phyloP scores from a whole-genome alignment of 2,797 vertebrate species.

The Telmatherina bonti region DNA sequence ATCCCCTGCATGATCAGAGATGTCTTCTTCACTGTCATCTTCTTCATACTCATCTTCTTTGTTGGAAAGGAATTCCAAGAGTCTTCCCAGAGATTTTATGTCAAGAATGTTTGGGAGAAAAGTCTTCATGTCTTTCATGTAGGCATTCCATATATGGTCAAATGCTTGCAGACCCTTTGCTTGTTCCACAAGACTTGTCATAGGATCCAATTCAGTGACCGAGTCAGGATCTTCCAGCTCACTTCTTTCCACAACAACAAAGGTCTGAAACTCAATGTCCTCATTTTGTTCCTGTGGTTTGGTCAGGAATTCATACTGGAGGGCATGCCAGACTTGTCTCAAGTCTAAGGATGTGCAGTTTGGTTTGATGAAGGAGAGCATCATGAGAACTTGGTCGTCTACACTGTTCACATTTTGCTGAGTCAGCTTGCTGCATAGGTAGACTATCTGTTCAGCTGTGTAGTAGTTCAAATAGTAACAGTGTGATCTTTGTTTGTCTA shows the following conservation, averaged over 20 bases:
- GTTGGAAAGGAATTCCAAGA: slow-evolving; percentile 82
- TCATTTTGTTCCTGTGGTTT: slow-evolving; percentile 69
- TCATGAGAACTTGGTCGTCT: slow-evolving; percentile 86
- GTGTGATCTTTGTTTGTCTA: slow-evolving; percentile 83
- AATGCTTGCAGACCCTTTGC: slow-evolving; percentile 62
- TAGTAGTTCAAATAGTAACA: slow-evolving; percentile 95
- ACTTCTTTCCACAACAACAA: slow-evolving; percentile 59
- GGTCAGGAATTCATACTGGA: slow-evolving; percentile 81
- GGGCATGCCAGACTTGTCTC: slow-evolving; percentile 69
- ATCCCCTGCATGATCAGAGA: slow-evolving; percentile 33
- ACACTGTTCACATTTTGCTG: slow-evolving; percentile 55
- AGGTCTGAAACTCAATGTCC: slow-evolving; percentile 83
- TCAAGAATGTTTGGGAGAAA: slow-evolving; percentile 87
- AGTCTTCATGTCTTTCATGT: slow-evolving; percentile 82
- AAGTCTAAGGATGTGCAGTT: slow-evolving; percentile 81
- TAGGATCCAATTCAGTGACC: slow-evolving; percentile 23
- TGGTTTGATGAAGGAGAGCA: slow-evolving; percentile 91
- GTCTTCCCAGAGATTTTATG: slow-evolving; percentile 84
- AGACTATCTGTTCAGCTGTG: slow-evolving; percentile 94
- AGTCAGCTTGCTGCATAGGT: slow-evolving; percentile 85
- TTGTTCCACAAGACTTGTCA: slow-evolving; percentile 55
- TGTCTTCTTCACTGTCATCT: slow-evolving; percentile 45
- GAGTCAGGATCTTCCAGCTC: slow-evolving; percentile 29
- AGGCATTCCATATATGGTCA: slow-evolving; percentile 86
- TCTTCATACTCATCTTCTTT: slow-evolving; percentile 57